A percentile compares a stretch with the other conserved stretches of the same genome.
These are phyloP conservation scores for Pluvianellus socialis DNA, from an alignment of 2,113 vertebrate species.

Conservation along the genomic window DNA sequence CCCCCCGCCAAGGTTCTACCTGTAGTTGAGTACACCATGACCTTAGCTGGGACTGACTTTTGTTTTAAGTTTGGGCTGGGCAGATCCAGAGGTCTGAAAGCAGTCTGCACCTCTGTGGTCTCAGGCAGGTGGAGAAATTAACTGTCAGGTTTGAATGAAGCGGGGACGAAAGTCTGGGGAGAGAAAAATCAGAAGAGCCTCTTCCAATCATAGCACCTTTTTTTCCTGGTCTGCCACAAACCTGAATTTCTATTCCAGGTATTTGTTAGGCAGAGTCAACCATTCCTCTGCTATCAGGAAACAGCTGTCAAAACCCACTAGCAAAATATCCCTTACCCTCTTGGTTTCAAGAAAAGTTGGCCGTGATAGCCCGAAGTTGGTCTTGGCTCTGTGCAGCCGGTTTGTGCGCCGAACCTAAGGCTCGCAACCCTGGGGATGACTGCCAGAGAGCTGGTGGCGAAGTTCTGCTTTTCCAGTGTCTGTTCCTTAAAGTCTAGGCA, in stretches of 20 bases:
- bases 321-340: background rate
- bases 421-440: background rate
- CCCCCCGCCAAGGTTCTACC: background rate
- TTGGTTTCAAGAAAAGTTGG: background rate
- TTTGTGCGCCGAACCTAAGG: fast-evolving
- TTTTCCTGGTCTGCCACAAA: background rate
- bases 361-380: fast-evolving
- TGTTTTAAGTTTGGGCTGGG: background rate
- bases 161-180: background rate
- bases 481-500: background rate
- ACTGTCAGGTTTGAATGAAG: background rate
- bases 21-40: background rate
- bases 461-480: background rate
- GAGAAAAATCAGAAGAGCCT: background rate
- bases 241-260: background rate
- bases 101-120: background rate
- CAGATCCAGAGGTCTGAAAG: background rate
- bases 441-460: background rate
- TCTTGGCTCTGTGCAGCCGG: background rate
- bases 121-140: background rate
- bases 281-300: background rate
- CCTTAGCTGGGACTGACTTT: background rate
- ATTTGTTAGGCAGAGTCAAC: background rate
- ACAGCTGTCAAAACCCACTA: background rate
- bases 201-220: background rate